These are phyloP conservation scores for Theropithecus gelada DNA, from an alignment of 2,113 vertebrate genomes.

Conservation along the genomic window DNA sequence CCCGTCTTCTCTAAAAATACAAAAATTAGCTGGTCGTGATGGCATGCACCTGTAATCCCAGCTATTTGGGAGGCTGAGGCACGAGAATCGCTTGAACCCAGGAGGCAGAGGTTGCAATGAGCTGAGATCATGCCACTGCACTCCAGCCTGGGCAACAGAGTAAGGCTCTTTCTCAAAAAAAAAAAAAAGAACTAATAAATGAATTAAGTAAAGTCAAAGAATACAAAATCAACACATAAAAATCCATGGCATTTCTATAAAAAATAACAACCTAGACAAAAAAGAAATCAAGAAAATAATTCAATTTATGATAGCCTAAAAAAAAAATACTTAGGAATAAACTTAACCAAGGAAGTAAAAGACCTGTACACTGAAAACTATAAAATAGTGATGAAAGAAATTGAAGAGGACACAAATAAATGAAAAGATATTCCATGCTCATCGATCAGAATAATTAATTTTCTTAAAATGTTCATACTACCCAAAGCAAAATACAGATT, in stretches of 20 bases:
- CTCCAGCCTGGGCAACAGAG: not conserved
- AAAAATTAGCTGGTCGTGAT: not conserved
- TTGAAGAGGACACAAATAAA: not conserved
- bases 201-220: not conserved
- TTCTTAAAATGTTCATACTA: not conserved
- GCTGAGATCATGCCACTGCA: not conserved
- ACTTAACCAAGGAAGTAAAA: not conserved
- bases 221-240: not conserved
- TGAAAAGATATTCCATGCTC: not conserved
- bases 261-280: not conserved
- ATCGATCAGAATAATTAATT: not conserved
- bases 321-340: not conserved
- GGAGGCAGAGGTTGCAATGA: not conserved
- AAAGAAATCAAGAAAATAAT: not conserved
- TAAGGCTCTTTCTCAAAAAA: not conserved
- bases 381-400: not conserved
- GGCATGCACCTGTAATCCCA: not conserved
- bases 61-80: not conserved
- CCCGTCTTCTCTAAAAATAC: not conserved
- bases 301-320: not conserved
- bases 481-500: not conserved
- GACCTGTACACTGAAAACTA: not conserved
- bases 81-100: not conserved
- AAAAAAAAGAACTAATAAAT: not conserved
- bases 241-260: not conserved